phyloP scores from a whole-genome alignment of 2,888 invertebrate species.

The Cephus runcator region DNA sequence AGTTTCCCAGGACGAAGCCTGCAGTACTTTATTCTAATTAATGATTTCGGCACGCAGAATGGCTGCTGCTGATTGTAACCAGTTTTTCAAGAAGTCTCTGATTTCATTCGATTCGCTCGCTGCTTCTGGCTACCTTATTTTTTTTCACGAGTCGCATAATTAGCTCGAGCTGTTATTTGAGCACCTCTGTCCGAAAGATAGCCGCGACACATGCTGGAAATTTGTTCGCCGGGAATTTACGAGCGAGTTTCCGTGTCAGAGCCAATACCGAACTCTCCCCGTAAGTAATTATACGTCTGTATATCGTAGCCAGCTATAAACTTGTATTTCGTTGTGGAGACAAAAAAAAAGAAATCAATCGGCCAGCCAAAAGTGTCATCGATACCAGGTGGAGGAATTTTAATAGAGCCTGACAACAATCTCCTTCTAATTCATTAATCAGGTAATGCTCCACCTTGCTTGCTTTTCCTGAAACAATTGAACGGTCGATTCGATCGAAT shows the following conservation, averaged over 20 bases:
- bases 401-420: constrained; percentile 31
- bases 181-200: constrained; percentile 46
- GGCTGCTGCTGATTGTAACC: background rate
- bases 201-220: constrained; percentile 52
- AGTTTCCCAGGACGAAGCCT: background rate
- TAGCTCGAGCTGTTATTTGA: constrained; percentile 24
- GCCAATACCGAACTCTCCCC: constrained; percentile 42
- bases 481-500: background rate
- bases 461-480: background rate
- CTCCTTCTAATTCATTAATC: background rate
- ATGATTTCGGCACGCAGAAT: no score
- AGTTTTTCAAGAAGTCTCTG: background rate
- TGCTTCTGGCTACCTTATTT: background rate
- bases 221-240: constrained; percentile 57
- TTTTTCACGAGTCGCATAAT: background rate
- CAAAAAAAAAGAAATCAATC: background rate
- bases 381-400: constrained; percentile 24
- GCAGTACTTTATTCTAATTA: background rate
- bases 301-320: constrained; percentile 45
- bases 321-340: constrained; percentile 27
- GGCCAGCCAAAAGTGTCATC: background rate
- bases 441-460: background rate
- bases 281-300: constrained; percentile 46
- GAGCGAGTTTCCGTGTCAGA: constrained; percentile 56
- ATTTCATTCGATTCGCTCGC: background rate